Conservation (phyloP, 2,888 invertebrate species). For the Oasisia sp. region DNA sequence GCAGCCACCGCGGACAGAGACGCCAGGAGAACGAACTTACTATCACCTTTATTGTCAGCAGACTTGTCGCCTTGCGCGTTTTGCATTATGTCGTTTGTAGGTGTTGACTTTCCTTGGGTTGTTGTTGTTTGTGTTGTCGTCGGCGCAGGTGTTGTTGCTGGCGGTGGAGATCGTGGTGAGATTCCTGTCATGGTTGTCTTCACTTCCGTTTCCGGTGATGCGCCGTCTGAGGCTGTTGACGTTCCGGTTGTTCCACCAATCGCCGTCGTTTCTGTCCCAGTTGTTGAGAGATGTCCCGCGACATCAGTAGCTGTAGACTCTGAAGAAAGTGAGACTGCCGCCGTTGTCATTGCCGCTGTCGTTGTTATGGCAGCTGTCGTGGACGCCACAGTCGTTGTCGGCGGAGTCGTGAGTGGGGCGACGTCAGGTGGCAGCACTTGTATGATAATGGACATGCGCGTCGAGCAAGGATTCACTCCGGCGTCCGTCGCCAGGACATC, state of each 20-base stretch:
- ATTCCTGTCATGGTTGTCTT: too few relatives aligned
- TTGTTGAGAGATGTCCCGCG: background rate
- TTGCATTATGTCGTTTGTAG: background rate
- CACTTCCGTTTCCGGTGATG: too few relatives aligned
- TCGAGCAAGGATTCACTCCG: background rate
- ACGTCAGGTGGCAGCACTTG: slow-evolving; percentile 6
- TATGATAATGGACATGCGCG: background rate
- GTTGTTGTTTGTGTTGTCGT: too few relatives aligned
- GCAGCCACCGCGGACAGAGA: background rate
- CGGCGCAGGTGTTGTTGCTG: too few relatives aligned
- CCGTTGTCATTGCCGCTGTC: background rate
- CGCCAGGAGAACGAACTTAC: background rate
- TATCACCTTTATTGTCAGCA: background rate
- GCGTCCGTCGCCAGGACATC: background rate
- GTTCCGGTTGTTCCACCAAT: background rate
- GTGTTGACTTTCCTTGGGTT: background rate
- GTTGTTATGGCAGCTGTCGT: background rate
- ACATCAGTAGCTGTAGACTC: background rate
- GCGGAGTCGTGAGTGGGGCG: background rate
- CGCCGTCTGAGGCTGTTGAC: too few relatives aligned
- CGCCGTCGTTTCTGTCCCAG: background rate
- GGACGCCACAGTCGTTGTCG: background rate
- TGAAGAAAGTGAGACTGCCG: background rate
- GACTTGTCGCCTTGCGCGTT: background rate
- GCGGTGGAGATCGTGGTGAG: too few relatives aligned